These are phyloP conservation scores for Acyrthosiphon pisum DNA, from an alignment of 1,140 invertebrate genomes.

Conservation along the genomic window DNA sequence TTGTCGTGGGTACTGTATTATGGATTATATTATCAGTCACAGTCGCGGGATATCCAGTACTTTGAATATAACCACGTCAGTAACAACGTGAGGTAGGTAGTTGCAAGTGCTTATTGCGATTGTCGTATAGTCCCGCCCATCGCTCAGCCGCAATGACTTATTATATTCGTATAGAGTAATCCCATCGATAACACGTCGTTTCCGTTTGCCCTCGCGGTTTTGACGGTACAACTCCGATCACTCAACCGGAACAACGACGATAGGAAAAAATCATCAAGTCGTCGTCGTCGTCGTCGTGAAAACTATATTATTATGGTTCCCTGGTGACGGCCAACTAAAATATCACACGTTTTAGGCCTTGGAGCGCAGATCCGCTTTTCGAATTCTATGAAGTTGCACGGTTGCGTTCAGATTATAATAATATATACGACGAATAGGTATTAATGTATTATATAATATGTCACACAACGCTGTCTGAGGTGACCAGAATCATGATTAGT, in stretches of 20 bases:
- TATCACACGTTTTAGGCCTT: neutral
- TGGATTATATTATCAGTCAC: constrained; percentile 8
- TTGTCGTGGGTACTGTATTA: neutral
- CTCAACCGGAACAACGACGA: neutral
- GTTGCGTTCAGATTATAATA: neutral
- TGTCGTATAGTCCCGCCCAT: neutral
- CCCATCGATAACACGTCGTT: neutral
- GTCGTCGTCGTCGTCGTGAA: neutral
- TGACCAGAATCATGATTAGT: too few species aligned
- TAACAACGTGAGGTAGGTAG: neutral
- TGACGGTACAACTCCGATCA: neutral
- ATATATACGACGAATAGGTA: neutral
- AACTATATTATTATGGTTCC: neutral
- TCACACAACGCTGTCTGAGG: too few species aligned
- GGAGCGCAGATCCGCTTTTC: neutral
- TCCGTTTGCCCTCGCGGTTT: neutral
- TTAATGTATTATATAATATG: too few species aligned
- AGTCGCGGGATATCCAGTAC: neutral
- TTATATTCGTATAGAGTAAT: neutral
- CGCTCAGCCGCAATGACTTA: neutral
- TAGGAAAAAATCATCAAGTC: neutral
- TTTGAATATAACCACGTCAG: neutral
- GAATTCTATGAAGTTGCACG: neutral
- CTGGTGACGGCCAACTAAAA: neutral
- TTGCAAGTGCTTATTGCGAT: neutral